These are phyloP conservation scores for Enteromius anoplus DNA, from an alignment of 2,797 vertebrate genomes.

Conservation along the genomic window DNA sequence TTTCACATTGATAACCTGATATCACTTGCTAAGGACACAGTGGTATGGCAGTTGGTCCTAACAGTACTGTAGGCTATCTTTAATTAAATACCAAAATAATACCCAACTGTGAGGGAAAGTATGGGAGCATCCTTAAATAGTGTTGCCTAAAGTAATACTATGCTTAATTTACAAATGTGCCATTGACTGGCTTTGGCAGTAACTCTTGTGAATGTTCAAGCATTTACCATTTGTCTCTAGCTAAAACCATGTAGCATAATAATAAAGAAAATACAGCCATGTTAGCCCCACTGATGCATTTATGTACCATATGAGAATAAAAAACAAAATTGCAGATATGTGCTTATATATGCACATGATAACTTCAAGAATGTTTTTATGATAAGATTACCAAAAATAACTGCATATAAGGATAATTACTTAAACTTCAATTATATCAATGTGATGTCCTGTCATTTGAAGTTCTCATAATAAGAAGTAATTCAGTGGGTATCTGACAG, in stretches of 20 bases:
- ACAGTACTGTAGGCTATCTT: slow-evolving; percentile 49
- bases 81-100: slow-evolving; percentile 61
- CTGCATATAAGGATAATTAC: slow-evolving; percentile 3
- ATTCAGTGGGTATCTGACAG: slow-evolving; percentile 13
- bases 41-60: slow-evolving; percentile 26
- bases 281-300: neutral
- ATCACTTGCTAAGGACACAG: slow-evolving; percentile 22
- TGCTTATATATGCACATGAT: neutral
- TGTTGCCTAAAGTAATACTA: slow-evolving; percentile 42
- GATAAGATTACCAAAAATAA: slow-evolving; percentile 4
- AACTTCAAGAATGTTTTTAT: neutral
- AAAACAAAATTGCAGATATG: neutral
- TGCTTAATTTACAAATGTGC: slow-evolving; percentile 49
- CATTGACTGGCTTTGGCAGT: slow-evolving; percentile 44
- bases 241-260: slow-evolving; percentile 8
- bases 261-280: neutral
- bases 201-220: slow-evolving; percentile 33
- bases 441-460: slow-evolving; percentile 11
- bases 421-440: neutral
- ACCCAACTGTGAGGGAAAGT: slow-evolving; percentile 24
- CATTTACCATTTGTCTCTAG: neutral
- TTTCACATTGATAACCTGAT: slow-evolving; percentile 15
- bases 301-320: neutral
- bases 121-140: slow-evolving; percentile 21
- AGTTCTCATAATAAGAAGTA: slow-evolving; percentile 11